Conservation (phyloP, 2,113 vertebrate species). For the Cyprinodon variegatus region DNA sequence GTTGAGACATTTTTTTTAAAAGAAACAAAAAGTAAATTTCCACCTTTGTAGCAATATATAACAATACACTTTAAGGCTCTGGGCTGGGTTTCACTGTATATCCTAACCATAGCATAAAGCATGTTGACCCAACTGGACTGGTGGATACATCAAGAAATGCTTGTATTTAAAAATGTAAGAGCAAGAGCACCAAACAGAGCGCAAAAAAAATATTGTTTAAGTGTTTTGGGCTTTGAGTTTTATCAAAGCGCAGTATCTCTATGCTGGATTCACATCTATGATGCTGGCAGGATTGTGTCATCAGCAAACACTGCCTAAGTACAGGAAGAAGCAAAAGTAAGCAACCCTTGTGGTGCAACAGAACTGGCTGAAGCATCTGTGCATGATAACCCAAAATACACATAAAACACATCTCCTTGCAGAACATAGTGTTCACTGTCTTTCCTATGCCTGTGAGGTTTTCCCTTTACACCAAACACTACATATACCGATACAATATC, state of each 20-base stretch:
- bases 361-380: constrained; percentile 14
- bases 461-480: constrained; percentile 20
- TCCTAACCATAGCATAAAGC: neutral
- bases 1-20: too few relatives aligned
- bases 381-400: neutral
- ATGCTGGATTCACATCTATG: constrained; percentile 6
- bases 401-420: constrained; percentile 11
- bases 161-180: neutral
- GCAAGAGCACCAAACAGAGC: constrained; percentile 3
- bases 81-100: too few relatives aligned
- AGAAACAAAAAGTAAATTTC: too few relatives aligned
- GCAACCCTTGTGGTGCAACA: constrained; percentile 8
- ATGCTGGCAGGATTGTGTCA: constrained; percentile 16
- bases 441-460: neutral
- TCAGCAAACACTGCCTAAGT: constrained; percentile 5
- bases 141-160: neutral
- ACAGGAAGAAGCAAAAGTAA: constrained; percentile 2
- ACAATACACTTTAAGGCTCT: too few relatives aligned
- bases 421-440: neutral
- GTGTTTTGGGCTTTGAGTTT: neutral
- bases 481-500: constrained; percentile 30
- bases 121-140: neutral
- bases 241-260: neutral
- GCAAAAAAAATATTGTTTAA: constrained; percentile 16
- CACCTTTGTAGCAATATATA: too few relatives aligned